phyloP scores from a whole-genome alignment of 2,113 vertebrate species.

The Trematomus loennbergii region DNA sequence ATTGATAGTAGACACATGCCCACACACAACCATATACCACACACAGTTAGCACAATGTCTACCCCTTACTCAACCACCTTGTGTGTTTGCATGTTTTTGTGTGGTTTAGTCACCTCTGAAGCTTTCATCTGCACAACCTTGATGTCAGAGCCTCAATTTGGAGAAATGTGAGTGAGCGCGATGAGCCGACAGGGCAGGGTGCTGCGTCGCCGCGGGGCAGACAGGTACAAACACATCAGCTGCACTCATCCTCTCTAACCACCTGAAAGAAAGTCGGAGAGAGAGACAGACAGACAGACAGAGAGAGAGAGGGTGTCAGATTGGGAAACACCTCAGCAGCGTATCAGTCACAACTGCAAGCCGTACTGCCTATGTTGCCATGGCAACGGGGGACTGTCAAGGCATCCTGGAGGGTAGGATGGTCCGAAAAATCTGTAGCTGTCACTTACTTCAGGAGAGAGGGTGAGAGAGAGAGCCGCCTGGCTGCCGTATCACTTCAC shows the following conservation, averaged over 20 bases:
- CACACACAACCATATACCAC: no score
- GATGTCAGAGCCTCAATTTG: constrained; percentile 74
- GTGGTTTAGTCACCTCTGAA: constrained; percentile 47
- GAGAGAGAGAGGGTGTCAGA: constrained; percentile 60
- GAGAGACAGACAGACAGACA: constrained; percentile 26
- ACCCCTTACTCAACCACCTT: not conserved
- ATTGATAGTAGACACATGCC: not conserved
- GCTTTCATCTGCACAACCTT: constrained; percentile 59
- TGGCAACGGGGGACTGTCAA: constrained; percentile 75
- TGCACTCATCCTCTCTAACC: constrained; percentile 60
- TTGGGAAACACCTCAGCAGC: constrained; percentile 78
- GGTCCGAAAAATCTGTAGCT: constrained; percentile 72
- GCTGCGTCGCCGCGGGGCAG: constrained; percentile 47
- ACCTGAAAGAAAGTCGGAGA: constrained; percentile 58
- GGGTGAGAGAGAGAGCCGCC: constrained; percentile 22
- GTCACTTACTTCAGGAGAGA: constrained; percentile 69
- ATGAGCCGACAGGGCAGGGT: constrained; percentile 52
- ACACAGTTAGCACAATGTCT: not conserved
- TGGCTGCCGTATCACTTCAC: constrained; percentile 27
- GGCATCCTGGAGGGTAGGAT: constrained; percentile 66
- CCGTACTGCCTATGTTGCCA: constrained; percentile 77
- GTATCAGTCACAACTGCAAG: constrained; percentile 73
- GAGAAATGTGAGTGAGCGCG: constrained; percentile 77
- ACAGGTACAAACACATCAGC: constrained; percentile 54
- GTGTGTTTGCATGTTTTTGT: constrained; percentile 18